Conservation (phyloP, 2,797 vertebrate genomes). For the Anabacerthia variegaticeps region DNA sequence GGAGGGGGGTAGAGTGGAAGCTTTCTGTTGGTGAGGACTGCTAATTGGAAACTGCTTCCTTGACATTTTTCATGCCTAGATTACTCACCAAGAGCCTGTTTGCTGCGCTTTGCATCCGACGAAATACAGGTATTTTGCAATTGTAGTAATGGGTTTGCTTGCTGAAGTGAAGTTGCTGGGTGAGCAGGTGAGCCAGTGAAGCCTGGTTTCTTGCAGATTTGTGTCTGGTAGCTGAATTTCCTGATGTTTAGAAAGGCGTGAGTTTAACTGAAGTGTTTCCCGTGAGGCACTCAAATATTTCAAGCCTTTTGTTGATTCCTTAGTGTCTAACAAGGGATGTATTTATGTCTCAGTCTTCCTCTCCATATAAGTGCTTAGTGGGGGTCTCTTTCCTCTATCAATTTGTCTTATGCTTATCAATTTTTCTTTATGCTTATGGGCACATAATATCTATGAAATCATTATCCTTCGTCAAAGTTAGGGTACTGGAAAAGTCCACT, state of each 20-base stretch:
- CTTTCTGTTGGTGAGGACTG: not conserved
- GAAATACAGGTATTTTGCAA: not conserved
- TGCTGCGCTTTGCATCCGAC: not conserved
- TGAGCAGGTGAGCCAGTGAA: not conserved
- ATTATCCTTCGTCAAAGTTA: not conserved
- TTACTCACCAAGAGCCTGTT: not conserved
- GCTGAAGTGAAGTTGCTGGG: not conserved
- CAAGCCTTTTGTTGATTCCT: slow-evolving; percentile 21
- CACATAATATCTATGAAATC: not conserved
- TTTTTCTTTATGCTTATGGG: not conserved
- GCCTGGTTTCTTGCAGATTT: not conserved
- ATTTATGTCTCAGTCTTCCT: not conserved
- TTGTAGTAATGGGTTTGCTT: not conserved
- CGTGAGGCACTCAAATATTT: slow-evolving; percentile 5
- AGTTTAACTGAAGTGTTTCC: slow-evolving; percentile 27
- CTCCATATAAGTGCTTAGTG: not conserved
- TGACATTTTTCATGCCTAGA: not conserved
- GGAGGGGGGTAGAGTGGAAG: not conserved
- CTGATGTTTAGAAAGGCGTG: slow-evolving; percentile 22
- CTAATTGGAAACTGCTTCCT: slow-evolving; percentile 1
- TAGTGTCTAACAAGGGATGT: not conserved
- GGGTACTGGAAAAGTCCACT: not conserved
- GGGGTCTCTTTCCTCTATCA: not conserved
- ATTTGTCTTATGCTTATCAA: not conserved
- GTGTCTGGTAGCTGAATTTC: slow-evolving; percentile 24